Evolutionary conservation across 2,797 vertebrate species (phyloP), one percentile per base, ranked within the genome.

Genomic region (Lutjanus argentimaculatus): DNA sequence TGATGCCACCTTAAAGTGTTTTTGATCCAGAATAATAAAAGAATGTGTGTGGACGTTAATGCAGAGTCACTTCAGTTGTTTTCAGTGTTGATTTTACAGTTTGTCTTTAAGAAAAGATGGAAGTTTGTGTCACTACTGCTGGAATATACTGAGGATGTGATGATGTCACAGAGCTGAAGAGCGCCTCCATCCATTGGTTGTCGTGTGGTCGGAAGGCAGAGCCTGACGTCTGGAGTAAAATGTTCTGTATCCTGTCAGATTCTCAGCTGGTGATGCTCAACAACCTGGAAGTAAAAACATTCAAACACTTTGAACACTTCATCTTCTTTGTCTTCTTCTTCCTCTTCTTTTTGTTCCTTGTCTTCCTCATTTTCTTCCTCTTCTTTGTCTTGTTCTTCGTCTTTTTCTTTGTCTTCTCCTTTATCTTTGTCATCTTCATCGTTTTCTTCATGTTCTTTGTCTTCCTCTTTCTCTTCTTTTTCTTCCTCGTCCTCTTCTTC

Each of bases 181-280:
- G 90, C 5, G 88, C 91, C 22, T 90, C 94, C 56, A 64, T 90
- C 57, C 85, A 94, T 58, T 95, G 94, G 93, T 83, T 95, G 71
- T 95, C 95, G 2, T 95, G 91, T 58, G 95, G 95, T 17, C 87
- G 70, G 46, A 89, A 65, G 74, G 84, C 72, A 12, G 85, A 94
- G 79, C 83, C 92, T 51, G 52, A 85, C 10, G 21, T 90, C 55
- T 95, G 94, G 94, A 91, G 76, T 57, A 73, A 84, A 25, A 94
- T 94, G 88, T 93, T 95, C 84, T 95, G 94, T 82, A 90, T 95
- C 79, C 88, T 95, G 56, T 92, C 94, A 0, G 89, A 92, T 1
- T 83, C 89, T 46, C 89, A 92, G 58, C 53, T 95, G 9, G 78
- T 95, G 64, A 83, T 95, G 78, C 86, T 95, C 46, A 90, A 94